Base-by-base conservation (phyloP, 2,797 vertebrate species). In the Limosa lapponica region DNA sequence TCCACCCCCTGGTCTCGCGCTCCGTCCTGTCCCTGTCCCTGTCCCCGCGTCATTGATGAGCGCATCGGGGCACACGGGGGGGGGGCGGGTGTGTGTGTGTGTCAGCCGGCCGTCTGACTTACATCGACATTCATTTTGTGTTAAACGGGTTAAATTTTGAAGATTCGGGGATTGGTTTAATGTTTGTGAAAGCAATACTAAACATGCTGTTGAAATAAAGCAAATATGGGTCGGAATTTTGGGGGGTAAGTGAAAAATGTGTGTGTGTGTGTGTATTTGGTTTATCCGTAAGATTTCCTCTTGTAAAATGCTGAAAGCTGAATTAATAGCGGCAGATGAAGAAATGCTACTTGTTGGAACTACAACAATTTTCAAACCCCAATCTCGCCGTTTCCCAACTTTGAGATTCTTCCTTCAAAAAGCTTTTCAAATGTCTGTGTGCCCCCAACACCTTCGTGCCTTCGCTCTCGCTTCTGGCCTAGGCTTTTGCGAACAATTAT, bases 361-460 rank as follows among this genome's bases (percentile, higher is more conserved):
- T 3, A 1, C 5, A 61, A 23, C 0, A 1, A 27, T 51, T 67
- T 57, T 18, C 34, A 44, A 30, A 20, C 3, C 30, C 17, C 4
- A 57, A 85, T 17, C 13, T 41, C 1, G 0, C 49, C 1, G 4
- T 34, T 54, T 70, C n/a, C 61, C 51, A 39, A 22, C 16, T 20
- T 16, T 1, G 15, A 32, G 6, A 4, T 58, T 27, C 32, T 37
- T 13, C 20, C 18, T 22, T 51, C 13, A 9, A 32, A 51, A 46
- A 11, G 5, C 16, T 23, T 57, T 25, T 36, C 27, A 17, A 10
- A 39, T 0, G 7, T 3, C 0, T 7, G 3, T 1, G 7, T 32
- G 48, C 37, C 44, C 15, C 67, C 44, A 8, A 1, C 9, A 16
- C 16, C 36, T 18, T 23, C 16, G 6, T 30, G 19, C 24, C 23